Evolutionary conservation across 2,888 invertebrate species (phyloP).

Genomic region (Phalera bucephala): DNA sequence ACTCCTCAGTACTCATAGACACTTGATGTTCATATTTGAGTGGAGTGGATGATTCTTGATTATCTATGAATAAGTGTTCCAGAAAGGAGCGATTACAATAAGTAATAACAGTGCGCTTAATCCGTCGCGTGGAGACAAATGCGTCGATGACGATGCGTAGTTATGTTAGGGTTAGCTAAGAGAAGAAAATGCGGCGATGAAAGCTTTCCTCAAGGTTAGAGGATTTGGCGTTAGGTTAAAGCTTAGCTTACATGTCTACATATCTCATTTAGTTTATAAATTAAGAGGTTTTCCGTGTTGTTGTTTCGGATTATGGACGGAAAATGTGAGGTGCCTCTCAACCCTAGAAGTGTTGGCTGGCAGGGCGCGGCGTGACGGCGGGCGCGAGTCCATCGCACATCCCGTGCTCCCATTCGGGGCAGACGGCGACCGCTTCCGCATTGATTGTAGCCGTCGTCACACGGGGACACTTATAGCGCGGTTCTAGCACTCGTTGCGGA

Average conservation of each 20-base stretch:
- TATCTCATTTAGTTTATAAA: too few species aligned
- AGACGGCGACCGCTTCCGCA: constrained; percentile 70
- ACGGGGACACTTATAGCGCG: constrained; percentile 63
- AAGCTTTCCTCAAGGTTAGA: too few species aligned
- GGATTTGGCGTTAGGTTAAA: too few species aligned
- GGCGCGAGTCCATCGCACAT: constrained; percentile 52
- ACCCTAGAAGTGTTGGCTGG: not conserved
- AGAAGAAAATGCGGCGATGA: not conserved
- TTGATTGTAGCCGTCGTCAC: constrained; percentile 73
- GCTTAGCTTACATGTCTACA: too few species aligned
- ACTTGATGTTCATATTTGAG: constrained; percentile 5
- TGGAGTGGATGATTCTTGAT: constrained; percentile 9
- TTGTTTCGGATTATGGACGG: not conserved
- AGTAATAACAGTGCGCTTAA: constrained; percentile 37
- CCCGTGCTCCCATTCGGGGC: constrained; percentile 72
- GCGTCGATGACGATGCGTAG: constrained; percentile 51
- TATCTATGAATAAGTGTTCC: constrained; percentile 25
- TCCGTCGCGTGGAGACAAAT: constrained; percentile 45
- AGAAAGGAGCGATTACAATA: constrained; percentile 22
- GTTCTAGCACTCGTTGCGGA: constrained; percentile 39
- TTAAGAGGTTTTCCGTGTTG: too few species aligned
- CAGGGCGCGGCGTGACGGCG: constrained; percentile 32
- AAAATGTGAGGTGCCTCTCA: not conserved
- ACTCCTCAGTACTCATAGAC: not conserved
- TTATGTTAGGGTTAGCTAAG: not conserved